These are phyloP conservation scores for Cataglyphis livida DNA, from an alignment of 2,888 invertebrate genomes.

Conservation along the genomic window DNA sequence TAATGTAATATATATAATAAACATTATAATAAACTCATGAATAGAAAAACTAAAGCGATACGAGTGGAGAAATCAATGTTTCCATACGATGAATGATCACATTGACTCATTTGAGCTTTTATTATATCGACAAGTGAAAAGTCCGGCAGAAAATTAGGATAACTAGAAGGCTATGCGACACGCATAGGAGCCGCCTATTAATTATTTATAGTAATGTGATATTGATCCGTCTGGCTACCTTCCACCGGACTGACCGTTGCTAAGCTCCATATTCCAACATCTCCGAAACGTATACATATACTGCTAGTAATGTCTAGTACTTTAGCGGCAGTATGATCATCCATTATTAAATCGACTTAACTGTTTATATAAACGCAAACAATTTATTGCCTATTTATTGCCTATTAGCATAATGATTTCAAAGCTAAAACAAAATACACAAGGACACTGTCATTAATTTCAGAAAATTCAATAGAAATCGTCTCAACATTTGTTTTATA, in stretches of 20 bases:
- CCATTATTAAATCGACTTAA: conserved; percentile 55
- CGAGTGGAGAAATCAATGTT: neutral
- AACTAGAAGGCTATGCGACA: conserved; percentile 60
- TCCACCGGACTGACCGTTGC: conserved; percentile 72
- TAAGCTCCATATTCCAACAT: conserved; percentile 63
- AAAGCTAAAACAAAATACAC: neutral
- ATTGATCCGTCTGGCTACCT: conserved; percentile 83
- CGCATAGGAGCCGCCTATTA: conserved; percentile 73
- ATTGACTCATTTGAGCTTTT: conserved; percentile 48
- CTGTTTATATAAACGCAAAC: conserved; percentile 43
- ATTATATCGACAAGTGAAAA: conserved; percentile 34
- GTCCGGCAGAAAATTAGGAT: conserved; percentile 59
- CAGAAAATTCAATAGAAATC: neutral
- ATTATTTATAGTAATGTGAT: conserved; percentile 85
- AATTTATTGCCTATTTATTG: conserved; percentile 31
- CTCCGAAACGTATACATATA: conserved; percentile 25
- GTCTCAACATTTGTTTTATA: neutral
- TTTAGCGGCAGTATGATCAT: conserved; percentile 42
- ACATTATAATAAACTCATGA: neutral
- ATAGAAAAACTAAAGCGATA: neutral
- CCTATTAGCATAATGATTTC: neutral
- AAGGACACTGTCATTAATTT: neutral
- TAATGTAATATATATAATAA: neutral
- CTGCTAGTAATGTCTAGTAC: conserved; percentile 57
- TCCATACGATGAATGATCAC: conserved; percentile 37